A percentile compares a stretch with the other conserved stretches of the same genome.
These are phyloP conservation scores for Puntigrus tetrazona DNA, from an alignment of 2,113 vertebrate species.

Conservation along the genomic window DNA sequence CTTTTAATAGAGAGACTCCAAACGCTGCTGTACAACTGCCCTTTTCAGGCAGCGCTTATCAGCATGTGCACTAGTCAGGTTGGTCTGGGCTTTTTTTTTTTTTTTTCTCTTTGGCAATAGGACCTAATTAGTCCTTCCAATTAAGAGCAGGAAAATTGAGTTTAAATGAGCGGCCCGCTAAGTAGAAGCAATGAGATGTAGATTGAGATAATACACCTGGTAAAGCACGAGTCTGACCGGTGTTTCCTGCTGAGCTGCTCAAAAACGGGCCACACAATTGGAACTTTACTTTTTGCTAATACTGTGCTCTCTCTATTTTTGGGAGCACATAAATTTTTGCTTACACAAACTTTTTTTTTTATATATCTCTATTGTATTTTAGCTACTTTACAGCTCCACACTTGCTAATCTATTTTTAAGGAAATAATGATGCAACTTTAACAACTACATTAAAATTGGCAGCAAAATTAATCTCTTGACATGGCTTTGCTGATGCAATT, in stretches of 20 bases:
- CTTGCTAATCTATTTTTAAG: slow-evolving; percentile 54
- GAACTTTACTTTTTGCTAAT: slow-evolving; percentile 43
- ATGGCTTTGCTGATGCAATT: slow-evolving; percentile 52
- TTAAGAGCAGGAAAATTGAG: slow-evolving; percentile 71
- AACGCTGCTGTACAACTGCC: not conserved
- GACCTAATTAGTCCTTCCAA: slow-evolving; percentile 67
- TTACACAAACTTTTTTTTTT: slow-evolving; percentile 42
- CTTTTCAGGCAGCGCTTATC: slow-evolving; percentile 13
- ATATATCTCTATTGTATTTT: slow-evolving; percentile 50
- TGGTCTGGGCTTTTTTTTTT: slow-evolving; percentile 38
- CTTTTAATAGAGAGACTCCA: slow-evolving; percentile 51
- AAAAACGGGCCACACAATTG: slow-evolving; percentile 8
- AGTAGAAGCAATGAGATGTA: slow-evolving; percentile 27
- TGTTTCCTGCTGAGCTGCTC: slow-evolving; percentile 31
- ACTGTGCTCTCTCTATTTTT: slow-evolving; percentile 25
- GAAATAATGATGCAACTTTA: slow-evolving; percentile 54
- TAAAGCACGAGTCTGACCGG: not conserved
- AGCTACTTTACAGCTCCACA: slow-evolving; percentile 48
- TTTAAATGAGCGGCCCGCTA: slow-evolving; percentile 64
- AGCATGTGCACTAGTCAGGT: slow-evolving; percentile 17
- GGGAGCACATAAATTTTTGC: slow-evolving; percentile 31
- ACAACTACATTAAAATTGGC: slow-evolving; percentile 47
- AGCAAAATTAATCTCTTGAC: slow-evolving; percentile 50
- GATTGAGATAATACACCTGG: slow-evolving; percentile 20
- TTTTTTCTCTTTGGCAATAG: slow-evolving; percentile 67